These are phyloP conservation scores for Troides helena DNA, from an alignment of 2,888 invertebrate species.

Conservation along the genomic window DNA sequence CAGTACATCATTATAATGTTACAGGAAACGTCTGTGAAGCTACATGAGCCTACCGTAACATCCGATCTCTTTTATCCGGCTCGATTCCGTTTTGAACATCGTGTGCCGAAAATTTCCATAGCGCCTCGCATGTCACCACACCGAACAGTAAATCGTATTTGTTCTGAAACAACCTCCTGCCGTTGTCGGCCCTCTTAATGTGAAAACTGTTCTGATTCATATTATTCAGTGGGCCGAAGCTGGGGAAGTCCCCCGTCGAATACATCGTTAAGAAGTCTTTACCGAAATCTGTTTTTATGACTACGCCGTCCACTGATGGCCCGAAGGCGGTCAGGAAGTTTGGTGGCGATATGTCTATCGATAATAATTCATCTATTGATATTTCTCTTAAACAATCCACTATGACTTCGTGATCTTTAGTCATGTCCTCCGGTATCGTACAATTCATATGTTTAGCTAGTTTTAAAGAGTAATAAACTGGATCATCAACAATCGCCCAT, in stretches of 20 bases:
- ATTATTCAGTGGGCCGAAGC: constrained; percentile 80
- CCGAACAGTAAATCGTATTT: constrained; percentile 94
- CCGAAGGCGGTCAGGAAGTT: constrained; percentile 93
- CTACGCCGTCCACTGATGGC: constrained; percentile 96
- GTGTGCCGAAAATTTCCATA: constrained; percentile 92
- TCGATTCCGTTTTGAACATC: constrained; percentile 93
- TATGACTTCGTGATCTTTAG: constrained; percentile 90
- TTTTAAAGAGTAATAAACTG: constrained; percentile 89
- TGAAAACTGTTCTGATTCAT: constrained; percentile 80
- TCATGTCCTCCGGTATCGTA: constrained; percentile 88
- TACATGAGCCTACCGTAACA: constrained; percentile 76
- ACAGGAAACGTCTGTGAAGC: not conserved
- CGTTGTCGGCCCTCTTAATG: constrained; percentile 82
- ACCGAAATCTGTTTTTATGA: constrained; percentile 92
- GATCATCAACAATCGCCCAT: constrained; percentile 94
- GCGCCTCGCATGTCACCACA: constrained; percentile 94
- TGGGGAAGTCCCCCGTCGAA: constrained; percentile 82
- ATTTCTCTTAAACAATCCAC: constrained; percentile 91
- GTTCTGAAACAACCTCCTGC: constrained; percentile 80
- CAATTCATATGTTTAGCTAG: constrained; percentile 91
- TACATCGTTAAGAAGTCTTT: constrained; percentile 88
- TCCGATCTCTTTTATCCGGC: constrained; percentile 91
- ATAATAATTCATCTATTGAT: constrained; percentile 86
- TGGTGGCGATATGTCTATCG: constrained; percentile 88
- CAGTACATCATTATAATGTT: not conserved